Evolutionary conservation across 2,113 vertebrate genomes (phyloP).

Genomic region (Phrynocephalus versicolor): DNA sequence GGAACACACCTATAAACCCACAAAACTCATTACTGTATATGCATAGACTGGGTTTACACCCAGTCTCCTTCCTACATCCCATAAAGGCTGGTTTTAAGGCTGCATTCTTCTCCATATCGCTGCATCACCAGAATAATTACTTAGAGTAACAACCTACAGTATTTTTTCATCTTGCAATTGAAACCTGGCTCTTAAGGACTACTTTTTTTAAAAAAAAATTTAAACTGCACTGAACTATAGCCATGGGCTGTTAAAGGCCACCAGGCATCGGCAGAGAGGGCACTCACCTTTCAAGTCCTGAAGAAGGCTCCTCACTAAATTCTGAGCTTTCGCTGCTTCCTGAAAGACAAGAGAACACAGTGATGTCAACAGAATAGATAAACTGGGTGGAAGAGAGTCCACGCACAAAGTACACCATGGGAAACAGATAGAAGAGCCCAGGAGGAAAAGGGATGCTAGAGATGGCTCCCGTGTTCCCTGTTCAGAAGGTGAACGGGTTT

Average conservation of each 20-base stretch:
- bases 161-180: too few species aligned
- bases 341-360: slow-evolving; percentile 73
- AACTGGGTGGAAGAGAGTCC: slow-evolving; percentile 16
- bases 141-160: too few species aligned
- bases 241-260: neutral
- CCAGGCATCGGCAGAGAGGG: slow-evolving; percentile 38
- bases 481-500: neutral
- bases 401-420: slow-evolving; percentile 9
- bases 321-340: slow-evolving; percentile 96
- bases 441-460: slow-evolving; percentile 14
- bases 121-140: neutral
- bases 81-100: neutral
- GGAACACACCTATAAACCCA: too few species aligned
- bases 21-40: too few species aligned
- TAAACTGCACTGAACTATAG: neutral
- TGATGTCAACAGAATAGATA: slow-evolving; percentile 57
- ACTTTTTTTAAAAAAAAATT: neutral
- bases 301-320: slow-evolving; percentile 90
- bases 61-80: neutral
- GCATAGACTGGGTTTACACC: neutral
- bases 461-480: slow-evolving; percentile 2
- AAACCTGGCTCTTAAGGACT: neutral
- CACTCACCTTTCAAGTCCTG: slow-evolving; percentile 91
- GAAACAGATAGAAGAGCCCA: slow-evolving; percentile 24
- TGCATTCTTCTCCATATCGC: neutral